These are phyloP conservation scores for Montipora capitata DNA, from an alignment of 92 coral and sea anemone genomes.

Conservation along the genomic window DNA sequence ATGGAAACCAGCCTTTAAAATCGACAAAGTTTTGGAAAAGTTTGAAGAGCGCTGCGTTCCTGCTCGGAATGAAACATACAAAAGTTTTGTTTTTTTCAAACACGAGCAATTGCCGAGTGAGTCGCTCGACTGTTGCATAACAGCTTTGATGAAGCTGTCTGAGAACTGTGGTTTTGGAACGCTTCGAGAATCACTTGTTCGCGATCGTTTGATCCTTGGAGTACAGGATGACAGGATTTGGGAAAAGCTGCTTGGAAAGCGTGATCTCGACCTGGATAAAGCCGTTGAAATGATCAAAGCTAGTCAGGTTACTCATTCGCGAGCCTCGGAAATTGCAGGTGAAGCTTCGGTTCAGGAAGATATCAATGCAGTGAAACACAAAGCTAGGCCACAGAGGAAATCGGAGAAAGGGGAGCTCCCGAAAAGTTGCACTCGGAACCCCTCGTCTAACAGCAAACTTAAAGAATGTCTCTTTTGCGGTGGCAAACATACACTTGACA, in stretches of 20 bases:
- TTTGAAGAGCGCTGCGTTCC: constrained; percentile 58
- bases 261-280: constrained; percentile 50
- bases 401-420: neutral
- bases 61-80: constrained; percentile 32
- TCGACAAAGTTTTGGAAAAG: constrained; percentile 59
- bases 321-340: constrained; percentile 12
- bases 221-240: constrained; percentile 57
- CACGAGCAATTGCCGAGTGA: constrained; percentile 27
- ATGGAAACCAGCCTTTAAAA: too few relatives aligned
- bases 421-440: constrained; percentile 4
- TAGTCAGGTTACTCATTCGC: constrained; percentile 45
- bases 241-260: constrained; percentile 60
- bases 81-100: constrained; percentile 52
- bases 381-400: neutral
- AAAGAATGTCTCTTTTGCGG: constrained; percentile 60
- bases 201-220: constrained; percentile 43
- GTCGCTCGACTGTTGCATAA: constrained; percentile 40
- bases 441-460: constrained; percentile 30
- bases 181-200: constrained; percentile 42
- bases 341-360: constrained; percentile 28
- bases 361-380: constrained; percentile 2
- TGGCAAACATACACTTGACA: constrained; percentile 23
- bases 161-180: constrained; percentile 53
- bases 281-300: constrained; percentile 50
- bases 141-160: constrained; percentile 58